Evolutionary conservation across 2,113 vertebrate species (phyloP).

Genomic region (Rutilus rutilus): DNA sequence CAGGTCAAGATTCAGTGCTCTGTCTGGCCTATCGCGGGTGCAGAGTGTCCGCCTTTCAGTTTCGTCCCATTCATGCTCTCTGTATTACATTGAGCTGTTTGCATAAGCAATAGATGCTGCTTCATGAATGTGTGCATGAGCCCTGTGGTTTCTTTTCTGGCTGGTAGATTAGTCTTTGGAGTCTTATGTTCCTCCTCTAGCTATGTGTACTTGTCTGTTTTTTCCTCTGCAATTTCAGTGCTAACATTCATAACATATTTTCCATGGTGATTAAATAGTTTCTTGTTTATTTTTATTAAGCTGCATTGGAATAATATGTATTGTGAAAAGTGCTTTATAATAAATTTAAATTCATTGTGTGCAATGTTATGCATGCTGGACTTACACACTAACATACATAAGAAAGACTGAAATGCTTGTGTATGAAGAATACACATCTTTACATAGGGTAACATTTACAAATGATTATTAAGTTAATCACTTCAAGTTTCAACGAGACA

Average conservation of each 20-base stretch:
- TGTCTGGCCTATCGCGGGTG: slow-evolving; percentile 4
- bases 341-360: background rate
- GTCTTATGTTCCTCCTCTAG: background rate
- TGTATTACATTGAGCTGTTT: slow-evolving; percentile 8
- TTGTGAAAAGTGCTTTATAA: background rate
- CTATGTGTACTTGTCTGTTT: background rate
- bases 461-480: background rate
- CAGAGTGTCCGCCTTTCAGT: background rate
- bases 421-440: background rate
- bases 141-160: background rate
- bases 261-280: background rate
- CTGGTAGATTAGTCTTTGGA: background rate
- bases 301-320: background rate
- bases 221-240: slow-evolving; percentile 13
- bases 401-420: background rate
- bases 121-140: slow-evolving; percentile 1
- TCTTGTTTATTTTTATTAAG: background rate
- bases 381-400: slow-evolving; percentile 16
- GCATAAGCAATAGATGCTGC: background rate
- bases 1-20: background rate
- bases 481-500: background rate
- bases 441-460: background rate
- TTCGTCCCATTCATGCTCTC: background rate
- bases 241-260: slow-evolving; percentile 1
- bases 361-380: background rate